Evolutionary conservation across 2,888 invertebrate genomes (phyloP).

Genomic region (Cactoblastis cactorum): DNA sequence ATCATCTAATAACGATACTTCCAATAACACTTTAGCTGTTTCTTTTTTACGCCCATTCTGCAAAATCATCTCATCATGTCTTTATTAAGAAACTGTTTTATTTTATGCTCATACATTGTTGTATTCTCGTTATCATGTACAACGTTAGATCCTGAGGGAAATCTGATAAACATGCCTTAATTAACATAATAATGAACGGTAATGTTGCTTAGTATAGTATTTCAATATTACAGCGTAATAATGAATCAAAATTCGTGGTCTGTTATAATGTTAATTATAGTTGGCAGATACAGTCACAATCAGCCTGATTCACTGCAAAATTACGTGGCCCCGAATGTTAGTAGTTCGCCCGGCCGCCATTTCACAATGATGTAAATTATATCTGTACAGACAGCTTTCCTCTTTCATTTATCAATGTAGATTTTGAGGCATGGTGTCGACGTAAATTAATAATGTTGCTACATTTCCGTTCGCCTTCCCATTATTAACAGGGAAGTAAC

Average conservation of each 20-base stretch:
- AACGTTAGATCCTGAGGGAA: not conserved
- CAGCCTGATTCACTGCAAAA: conserved; percentile 7
- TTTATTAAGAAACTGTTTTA: too few relatives aligned
- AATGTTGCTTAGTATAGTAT: not conserved
- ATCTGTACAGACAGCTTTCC: conserved; percentile 1
- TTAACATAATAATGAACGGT: not conserved
- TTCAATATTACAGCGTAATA: not conserved
- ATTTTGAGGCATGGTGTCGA: conserved; percentile 1
- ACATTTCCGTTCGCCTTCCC: not conserved
- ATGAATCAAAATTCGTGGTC: not conserved
- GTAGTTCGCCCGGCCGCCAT: not conserved
- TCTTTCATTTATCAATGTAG: conserved; percentile 5
- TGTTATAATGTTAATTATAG: conserved; percentile 1
- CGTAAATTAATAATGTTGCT: conserved; percentile 3
- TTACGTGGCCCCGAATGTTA: conserved; percentile 3
- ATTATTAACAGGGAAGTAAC: not conserved
- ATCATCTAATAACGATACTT: not conserved
- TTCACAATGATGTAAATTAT: not conserved
- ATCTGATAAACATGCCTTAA: not conserved
- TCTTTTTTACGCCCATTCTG: not conserved
- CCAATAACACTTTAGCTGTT: not conserved
- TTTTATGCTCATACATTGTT: too few relatives aligned
- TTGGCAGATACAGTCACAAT: conserved; percentile 4
- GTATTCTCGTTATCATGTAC: too few relatives aligned
- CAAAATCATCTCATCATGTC: too few relatives aligned